phyloP scores from a whole-genome alignment of 2,797 vertebrate species.

The Emydoidea blandingii region DNA sequence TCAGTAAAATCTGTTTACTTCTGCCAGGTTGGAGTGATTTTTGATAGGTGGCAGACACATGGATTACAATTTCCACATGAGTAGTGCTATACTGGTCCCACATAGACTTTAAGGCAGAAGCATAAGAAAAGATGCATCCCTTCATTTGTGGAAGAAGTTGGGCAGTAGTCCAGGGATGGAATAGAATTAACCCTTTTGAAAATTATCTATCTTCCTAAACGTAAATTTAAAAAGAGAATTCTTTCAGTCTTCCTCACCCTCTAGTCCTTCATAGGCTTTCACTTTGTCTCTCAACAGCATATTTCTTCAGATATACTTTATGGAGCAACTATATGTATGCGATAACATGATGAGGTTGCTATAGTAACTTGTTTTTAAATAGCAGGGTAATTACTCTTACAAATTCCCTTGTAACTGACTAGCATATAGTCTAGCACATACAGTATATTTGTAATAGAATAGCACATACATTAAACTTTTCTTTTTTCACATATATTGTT shows the following conservation, averaged over 20 bases:
- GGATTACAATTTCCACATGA: background rate
- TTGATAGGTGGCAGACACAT: background rate
- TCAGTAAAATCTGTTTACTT: background rate
- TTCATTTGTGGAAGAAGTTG: background rate
- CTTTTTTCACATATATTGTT: background rate
- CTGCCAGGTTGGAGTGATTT: background rate
- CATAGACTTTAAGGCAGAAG: background rate
- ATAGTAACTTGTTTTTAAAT: background rate
- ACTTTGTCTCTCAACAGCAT: background rate
- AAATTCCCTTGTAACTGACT: background rate
- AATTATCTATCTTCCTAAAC: background rate
- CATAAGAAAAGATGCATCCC: background rate
- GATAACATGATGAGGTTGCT: background rate
- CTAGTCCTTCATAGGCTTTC: background rate
- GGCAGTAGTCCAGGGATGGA: background rate
- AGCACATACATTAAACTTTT: background rate
- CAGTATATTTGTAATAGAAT: rapidly evolving
- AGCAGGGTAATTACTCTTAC: background rate
- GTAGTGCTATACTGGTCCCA: background rate
- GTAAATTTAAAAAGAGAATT: background rate
- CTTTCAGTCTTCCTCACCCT: background rate
- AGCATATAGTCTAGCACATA: background rate
- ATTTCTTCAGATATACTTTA: background rate
- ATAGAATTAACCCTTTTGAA: background rate
- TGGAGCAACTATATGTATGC: background rate